Base-by-base conservation (phyloP, 2,113 vertebrate species). In the Oreochromis spilurus region DNA sequence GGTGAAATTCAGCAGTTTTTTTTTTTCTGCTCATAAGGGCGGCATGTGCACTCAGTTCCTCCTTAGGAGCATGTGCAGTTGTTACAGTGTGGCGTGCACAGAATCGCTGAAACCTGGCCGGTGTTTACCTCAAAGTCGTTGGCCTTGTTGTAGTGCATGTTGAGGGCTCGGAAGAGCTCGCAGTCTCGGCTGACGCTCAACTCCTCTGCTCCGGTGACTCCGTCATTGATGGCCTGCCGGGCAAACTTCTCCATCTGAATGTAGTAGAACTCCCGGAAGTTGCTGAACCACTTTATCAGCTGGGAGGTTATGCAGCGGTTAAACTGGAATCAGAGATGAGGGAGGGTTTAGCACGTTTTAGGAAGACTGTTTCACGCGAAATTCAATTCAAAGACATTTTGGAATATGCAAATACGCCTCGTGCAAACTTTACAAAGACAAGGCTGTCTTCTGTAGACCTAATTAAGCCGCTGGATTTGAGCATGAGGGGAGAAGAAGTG, bases 101-200 rank as follows among this genome's bases (percentile, higher is more conserved):
- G 7, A 54, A 45, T 2, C 11, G 9, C 55, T 67, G 7, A 48
- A 48, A 81, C 43, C 60, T 45, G 67, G 29, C 8, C 24, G 79
- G 48, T 21, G 81, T 83, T 87, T 98, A 99, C 98, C 98, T 99
- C 98, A 95, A 99, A 99, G 96, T 99, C 98, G 85, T 99, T 99
- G 94, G 98, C 98, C 96, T 99, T 99, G 97, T 99, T 99, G 97
- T 99, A 99, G 97, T 99, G 98, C 98, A 99, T 99, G 97, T 99
- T 99, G 92, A 99, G 97, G 92, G 98, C 98, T 40, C 98, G 96
- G 97, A 98, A 99, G 79, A 99, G 98, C 96, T 99, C 98, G 85
- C 97, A 98, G 96, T 99, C 98, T 86, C 98, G 97, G 95, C 97
- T 98, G 94, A 99, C 98, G 86, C 95, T 96, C 96, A 99, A 91